phyloP scores from a whole-genome alignment of 2,888 invertebrate species.

The Parnassius glacialis region DNA sequence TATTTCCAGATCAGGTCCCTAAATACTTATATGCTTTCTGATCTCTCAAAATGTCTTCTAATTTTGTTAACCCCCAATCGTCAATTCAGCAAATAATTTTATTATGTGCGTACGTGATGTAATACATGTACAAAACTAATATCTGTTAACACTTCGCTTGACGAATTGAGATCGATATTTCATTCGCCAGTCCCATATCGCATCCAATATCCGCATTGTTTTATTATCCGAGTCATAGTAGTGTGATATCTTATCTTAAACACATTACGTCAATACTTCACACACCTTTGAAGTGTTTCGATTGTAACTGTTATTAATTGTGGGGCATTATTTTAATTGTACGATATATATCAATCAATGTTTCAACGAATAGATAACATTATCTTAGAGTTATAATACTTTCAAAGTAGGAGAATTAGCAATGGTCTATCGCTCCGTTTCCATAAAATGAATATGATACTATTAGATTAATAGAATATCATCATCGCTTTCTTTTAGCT shows the following conservation, averaged over 20 bases:
- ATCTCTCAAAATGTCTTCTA: no score
- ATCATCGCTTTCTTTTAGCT: no score
- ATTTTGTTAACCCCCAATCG: no score
- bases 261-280: constrained; percentile 11
- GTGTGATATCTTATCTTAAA: constrained; percentile 16
- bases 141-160: constrained; percentile 9
- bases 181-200: constrained; percentile 26
- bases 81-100: neutral
- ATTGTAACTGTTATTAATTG: constrained; percentile 14
- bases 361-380: constrained; percentile 15
- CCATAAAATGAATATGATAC: neutral
- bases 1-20: no score
- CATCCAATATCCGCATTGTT: constrained; percentile 29
- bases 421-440: constrained; percentile 1
- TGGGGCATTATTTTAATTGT: constrained; percentile 15
- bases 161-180: constrained; percentile 31
- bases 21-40: no score
- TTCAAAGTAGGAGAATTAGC: constrained; percentile 18
- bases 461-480: no score
- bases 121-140: constrained; percentile 16
- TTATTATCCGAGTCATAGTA: constrained; percentile 21
- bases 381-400: constrained; percentile 17
- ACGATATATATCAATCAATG: constrained; percentile 7
- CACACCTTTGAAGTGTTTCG: constrained; percentile 17
- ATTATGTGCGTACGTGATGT: constrained; percentile 23